Evolutionary conservation across 2,888 invertebrate species (phyloP), one percentile per base, ranked within the genome.

Genomic region (Orthosia incerta): DNA sequence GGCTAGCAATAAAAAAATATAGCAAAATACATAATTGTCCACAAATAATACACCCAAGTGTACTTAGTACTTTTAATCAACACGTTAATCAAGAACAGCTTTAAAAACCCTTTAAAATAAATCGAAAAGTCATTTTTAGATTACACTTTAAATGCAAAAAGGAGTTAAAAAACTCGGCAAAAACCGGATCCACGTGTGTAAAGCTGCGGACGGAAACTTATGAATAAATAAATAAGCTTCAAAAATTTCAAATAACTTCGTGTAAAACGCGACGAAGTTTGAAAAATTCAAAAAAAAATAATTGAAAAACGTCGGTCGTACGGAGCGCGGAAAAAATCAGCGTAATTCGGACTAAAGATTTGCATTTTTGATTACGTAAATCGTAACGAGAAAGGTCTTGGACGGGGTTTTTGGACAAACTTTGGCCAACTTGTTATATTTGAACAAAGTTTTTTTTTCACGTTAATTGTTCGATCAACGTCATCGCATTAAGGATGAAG

Each of bases 341-440:
- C 85, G 89, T 90, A 89, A 91, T 91, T 92, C 87, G 74, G 83
- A 88, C 85, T 86, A 80, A 82, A 88, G 85, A 93, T 94, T 93
- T 93, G 89, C 93, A 94, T 94, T 92, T 93, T 93, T 93, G 93
- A 94, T 94, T 92, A 93, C 92, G 84, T 86, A 89, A 89, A 88
- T 88, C 82, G 88, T 91, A 89, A 91, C 90, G 89, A 89, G 83
- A 70, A 83, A 68, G 74, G 84, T 79, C 76, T 83, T 76, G 74
- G 70, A 16, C 26, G 16, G 48, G 12, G 16, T 79, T 79, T 82
- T 76, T 70, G 60, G 67, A 56, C 39, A 76, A 56, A 74, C 50
- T n/a, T 62, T 39, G 57, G 57, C 12, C 15, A 55, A 71, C 20
- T 77, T 64, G 15, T 48, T 61, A 53, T 53, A 64, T 46, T 71